Evolutionary conservation across 2,113 vertebrate species (phyloP).

Genomic region (Oreotragus oreotragus): DNA sequence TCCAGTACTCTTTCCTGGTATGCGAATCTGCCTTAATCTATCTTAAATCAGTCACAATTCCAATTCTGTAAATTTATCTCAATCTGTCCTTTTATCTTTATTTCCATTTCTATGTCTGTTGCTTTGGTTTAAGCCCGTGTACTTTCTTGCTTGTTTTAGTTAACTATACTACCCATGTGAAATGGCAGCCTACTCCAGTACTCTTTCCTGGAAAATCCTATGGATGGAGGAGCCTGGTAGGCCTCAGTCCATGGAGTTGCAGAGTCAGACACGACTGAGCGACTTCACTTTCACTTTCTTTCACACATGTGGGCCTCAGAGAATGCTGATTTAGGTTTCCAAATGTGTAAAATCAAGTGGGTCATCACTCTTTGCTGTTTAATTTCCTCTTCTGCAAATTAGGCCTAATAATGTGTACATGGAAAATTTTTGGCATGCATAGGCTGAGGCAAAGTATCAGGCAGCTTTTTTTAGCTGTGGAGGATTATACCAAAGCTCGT

Average conservation of each 20-base stretch:
- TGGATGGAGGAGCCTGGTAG: background rate
- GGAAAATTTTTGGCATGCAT: background rate
- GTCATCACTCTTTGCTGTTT: background rate
- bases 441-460: background rate
- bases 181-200: background rate
- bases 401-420: background rate
- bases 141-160: background rate
- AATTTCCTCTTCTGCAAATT: background rate
- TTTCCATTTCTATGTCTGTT: background rate
- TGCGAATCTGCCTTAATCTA: no score
- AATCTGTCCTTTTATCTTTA: background rate
- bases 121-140: background rate
- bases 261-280: accelerated
- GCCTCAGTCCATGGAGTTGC: background rate
- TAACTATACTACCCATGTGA: background rate
- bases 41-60: background rate
- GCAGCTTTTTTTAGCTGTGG: background rate
- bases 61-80: background rate
- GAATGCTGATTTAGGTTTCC: background rate
- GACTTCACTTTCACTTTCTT: background rate
- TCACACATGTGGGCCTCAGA: background rate
- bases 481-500: background rate
- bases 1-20: background rate
- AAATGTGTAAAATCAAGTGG: background rate
- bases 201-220: background rate